These are phyloP conservation scores for Heliconius congener DNA, from an alignment of 1,140 invertebrate species.

Conservation along the genomic window DNA sequence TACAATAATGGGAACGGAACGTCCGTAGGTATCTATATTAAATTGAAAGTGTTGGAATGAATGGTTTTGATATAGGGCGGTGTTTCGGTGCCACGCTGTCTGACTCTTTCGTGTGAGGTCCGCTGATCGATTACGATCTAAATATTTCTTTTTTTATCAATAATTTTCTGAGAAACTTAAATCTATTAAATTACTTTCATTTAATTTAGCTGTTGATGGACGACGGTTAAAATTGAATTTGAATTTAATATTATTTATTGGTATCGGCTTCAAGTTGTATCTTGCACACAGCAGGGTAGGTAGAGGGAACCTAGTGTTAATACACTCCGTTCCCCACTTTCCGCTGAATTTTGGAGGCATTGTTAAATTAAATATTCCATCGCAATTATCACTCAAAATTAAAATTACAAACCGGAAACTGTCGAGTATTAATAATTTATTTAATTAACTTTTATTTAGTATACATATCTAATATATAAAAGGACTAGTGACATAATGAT, in stretches of 20 bases:
- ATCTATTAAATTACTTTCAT: conserved; percentile 1
- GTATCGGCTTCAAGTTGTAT: no score
- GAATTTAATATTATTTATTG: background rate
- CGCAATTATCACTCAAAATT: no score
- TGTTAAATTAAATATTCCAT: no score
- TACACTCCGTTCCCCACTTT: no score
- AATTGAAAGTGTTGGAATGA: conserved; percentile 22
- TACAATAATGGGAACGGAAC: conserved; percentile 18
- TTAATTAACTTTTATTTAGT: background rate
- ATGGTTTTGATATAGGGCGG: conserved; percentile 28
- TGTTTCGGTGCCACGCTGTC: conserved; percentile 55
- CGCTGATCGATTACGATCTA: conserved; percentile 39
- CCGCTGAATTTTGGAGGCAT: no score
- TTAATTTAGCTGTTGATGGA: background rate
- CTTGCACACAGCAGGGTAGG: no score
- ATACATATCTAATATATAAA: conserved; percentile 11
- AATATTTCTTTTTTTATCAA: conserved; percentile 20
- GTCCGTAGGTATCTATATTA: background rate
- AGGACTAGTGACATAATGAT: conserved; percentile 32
- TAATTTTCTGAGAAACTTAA: background rate
- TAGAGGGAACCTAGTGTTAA: no score
- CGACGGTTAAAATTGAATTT: background rate
- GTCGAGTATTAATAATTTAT: background rate
- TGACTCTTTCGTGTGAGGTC: conserved; percentile 45
- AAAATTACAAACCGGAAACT: background rate